A percentile compares a stretch with the other conserved stretches of the same genome.
These are phyloP conservation scores for Neopelma chrysocephalum DNA, from an alignment of 2,797 vertebrate species.

Conservation along the genomic window DNA sequence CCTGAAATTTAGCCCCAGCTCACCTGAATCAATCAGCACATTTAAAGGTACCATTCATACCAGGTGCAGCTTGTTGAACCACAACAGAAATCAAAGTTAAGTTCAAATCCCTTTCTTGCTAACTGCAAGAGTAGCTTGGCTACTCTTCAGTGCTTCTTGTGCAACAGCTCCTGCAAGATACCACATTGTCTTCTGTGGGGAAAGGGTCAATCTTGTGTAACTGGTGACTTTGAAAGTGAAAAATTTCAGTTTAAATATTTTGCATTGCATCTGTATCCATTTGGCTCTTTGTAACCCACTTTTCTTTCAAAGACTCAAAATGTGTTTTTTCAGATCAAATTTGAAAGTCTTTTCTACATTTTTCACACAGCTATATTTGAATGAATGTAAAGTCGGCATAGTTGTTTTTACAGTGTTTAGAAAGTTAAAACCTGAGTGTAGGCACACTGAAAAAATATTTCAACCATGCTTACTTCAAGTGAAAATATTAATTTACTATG, in stretches of 20 bases:
- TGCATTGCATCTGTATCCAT: background rate
- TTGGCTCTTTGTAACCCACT: background rate
- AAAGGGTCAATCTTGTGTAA: background rate
- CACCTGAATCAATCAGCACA: background rate
- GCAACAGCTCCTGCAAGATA: background rate
- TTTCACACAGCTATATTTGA: background rate
- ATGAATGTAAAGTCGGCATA: background rate
- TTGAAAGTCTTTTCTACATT: background rate
- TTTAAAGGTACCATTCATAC: background rate
- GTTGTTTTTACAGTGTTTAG: background rate
- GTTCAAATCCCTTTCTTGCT: background rate
- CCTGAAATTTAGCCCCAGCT: background rate
- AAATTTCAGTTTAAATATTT: background rate
- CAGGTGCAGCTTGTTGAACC: background rate
- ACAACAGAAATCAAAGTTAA: background rate
- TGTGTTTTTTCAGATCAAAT: background rate
- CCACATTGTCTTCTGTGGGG: background rate
- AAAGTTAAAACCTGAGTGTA: background rate
- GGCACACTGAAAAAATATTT: background rate
- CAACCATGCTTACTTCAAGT: background rate
- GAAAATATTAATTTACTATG: background rate
- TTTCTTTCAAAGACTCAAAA: background rate
- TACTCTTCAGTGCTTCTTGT: background rate
- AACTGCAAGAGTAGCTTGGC: background rate
- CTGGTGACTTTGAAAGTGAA: background rate